A percentile compares a stretch with the other conserved stretches of the same genome.
These are phyloP conservation scores for Danio albolineatus DNA, from an alignment of 2,797 vertebrate species.

Conservation along the genomic window DNA sequence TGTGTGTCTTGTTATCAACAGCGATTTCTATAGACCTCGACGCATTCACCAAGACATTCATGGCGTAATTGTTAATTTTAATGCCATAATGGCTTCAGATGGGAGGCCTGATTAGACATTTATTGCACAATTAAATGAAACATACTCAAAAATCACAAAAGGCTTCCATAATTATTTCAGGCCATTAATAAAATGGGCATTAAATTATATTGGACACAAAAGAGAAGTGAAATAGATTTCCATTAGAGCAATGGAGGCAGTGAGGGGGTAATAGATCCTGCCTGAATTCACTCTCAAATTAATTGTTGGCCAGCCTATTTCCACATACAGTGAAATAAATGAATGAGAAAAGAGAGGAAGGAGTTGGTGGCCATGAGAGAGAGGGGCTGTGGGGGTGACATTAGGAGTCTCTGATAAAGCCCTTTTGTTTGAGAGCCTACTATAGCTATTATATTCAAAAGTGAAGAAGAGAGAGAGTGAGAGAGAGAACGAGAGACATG, in stretches of 20 bases:
- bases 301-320: conserved; percentile 99
- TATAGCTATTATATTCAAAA: conserved; percentile 79
- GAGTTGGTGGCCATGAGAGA: conserved; percentile 75
- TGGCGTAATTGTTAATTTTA: conserved; percentile 99
- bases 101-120: conserved; percentile 99
- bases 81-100: conserved; percentile 99
- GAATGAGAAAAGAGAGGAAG: conserved; percentile 86
- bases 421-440: conserved; percentile 83
- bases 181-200: conserved; percentile 99
- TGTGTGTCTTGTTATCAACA: conserved; percentile 99
- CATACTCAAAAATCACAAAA: conserved; percentile 99
- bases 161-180: conserved; percentile 99
- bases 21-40: conserved; percentile 99
- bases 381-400: conserved; percentile 69
- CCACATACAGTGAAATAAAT: conserved; percentile 99
- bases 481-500: conserved; percentile 39
- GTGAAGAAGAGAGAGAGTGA: conserved; percentile 49
- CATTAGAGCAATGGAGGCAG: conserved; percentile 99
- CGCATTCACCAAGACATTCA: conserved; percentile 94
- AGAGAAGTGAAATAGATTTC: conserved; percentile 99
- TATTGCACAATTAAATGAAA: conserved; percentile 99
- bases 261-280: conserved; percentile 99
- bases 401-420: conserved; percentile 83
- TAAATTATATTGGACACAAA: conserved; percentile 99
- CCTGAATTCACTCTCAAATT: conserved; percentile 99